Evolutionary conservation across 2,113 vertebrate genomes (phyloP).

Genomic region (Coregonus clupeaformis): DNA sequence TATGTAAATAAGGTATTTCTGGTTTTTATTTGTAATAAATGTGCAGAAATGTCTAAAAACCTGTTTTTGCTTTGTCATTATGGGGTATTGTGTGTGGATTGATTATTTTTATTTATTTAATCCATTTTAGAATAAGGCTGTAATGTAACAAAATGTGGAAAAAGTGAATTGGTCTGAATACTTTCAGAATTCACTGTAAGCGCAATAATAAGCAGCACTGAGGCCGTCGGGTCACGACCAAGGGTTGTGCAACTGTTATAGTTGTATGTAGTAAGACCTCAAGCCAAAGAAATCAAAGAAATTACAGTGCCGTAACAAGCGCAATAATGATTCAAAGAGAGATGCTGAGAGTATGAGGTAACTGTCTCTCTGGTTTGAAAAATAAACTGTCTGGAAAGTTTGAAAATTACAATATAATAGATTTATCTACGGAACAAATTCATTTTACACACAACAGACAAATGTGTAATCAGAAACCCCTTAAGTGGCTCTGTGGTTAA

Average conservation of each 20-base stretch:
- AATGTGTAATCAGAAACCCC: slow-evolving; percentile 1
- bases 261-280: background rate
- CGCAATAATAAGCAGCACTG: too few relatives aligned
- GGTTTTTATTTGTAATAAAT: too few relatives aligned
- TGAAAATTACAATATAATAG: background rate
- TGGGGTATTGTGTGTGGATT: too few relatives aligned
- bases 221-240: background rate
- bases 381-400: too few relatives aligned
- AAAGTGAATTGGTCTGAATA: too few relatives aligned
- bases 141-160: too few relatives aligned
- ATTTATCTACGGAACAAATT: background rate
- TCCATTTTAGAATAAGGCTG: too few relatives aligned
- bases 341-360: background rate
- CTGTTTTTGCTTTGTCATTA: too few relatives aligned
- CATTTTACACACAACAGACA: background rate
- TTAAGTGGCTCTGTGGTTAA: background rate
- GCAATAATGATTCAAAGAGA: background rate
- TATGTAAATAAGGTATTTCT: too few relatives aligned
- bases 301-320: background rate
- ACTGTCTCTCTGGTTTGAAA: background rate
- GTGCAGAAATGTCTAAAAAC: too few relatives aligned
- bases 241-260: background rate
- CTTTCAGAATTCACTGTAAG: too few relatives aligned
- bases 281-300: background rate
- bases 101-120: too few relatives aligned